phyloP scores from a whole-genome alignment of 2,113 vertebrate genomes.

The Galbula dea region DNA sequence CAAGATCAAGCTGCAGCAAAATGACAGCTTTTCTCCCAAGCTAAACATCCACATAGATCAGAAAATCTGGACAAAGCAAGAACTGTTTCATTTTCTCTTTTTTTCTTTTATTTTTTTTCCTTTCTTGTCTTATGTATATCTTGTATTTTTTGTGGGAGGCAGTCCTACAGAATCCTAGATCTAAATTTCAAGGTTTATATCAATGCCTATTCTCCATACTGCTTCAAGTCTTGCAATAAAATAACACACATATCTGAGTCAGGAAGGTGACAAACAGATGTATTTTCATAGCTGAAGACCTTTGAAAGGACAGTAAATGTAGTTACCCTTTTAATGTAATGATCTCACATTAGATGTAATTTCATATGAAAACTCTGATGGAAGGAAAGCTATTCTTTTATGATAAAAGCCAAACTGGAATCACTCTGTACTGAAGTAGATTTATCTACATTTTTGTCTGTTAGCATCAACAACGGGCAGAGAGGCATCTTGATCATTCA shows the following conservation, averaged over 20 bases:
- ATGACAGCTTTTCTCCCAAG: neutral
- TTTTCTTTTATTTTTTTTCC: neutral
- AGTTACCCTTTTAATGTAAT: conserved; percentile 13
- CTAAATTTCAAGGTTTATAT: neutral
- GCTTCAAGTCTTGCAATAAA: neutral
- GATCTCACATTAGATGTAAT: neutral
- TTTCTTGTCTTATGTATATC: neutral
- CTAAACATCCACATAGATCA: neutral
- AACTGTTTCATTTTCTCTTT: neutral
- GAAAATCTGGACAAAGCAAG: neutral
- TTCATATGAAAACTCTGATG: neutral
- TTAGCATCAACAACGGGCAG: conserved; percentile 7
- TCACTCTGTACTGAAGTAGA: neutral
- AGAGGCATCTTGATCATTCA: conserved; percentile 35
- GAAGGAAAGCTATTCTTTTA: neutral
- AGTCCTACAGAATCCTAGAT: neutral
- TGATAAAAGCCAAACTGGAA: neutral
- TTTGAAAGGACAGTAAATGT: neutral
- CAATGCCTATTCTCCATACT: neutral
- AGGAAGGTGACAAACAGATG: neutral
- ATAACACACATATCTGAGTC: neutral
- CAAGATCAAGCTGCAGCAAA: neutral
- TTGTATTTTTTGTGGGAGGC: neutral
- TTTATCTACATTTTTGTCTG: neutral
- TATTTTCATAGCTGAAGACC: neutral